Base-by-base conservation (phyloP, 92 coral and sea anemone species). In the Porites cylindrica region DNA sequence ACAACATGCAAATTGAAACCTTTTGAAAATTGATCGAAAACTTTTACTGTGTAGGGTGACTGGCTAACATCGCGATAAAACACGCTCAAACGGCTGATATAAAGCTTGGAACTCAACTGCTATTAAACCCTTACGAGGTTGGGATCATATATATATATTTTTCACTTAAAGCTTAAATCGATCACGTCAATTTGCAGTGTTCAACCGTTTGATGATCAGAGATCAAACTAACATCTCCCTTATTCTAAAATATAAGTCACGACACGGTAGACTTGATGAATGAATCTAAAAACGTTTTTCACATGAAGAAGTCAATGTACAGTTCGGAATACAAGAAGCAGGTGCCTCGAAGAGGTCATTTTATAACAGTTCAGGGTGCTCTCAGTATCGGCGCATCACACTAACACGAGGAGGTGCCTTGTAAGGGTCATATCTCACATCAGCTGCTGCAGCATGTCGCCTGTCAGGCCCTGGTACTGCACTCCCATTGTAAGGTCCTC, bases 401-500 rank as follows among this genome's bases (percentile, higher is more conserved):
- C 92, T 84, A 52, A 95, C 86, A 68, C 87, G 91, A 20, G 94
- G 94, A n/a, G 96, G 75, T 19, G 86, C 94, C 87, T 95, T 95
- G 94, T 93, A 95, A 7, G 98, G 98, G 64, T 95, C 98, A 77
- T 84, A 95, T 61, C 98, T 88, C 18, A 82, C 96, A 68, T 93
- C 98, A 64, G 93, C 90, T 10, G 96, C 86, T 51, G 85, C 94
- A 17, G 93, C 85, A 77, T 92, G 95, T 70, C 98, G 92, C 50
- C 98, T 91, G 63, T 95, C 98, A 3, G 95, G 91, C 54, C 88
- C 94, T 10, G 91, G 88, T 11, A 88, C 94, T 43, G 82, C 81
- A 75, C 81, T 72, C 4, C 93, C 97, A 78, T 87, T 81, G 69
- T 87, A 94, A 8, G 87, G 85, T 7, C 82, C 90, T 61, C 92